Evolutionary conservation across 2,888 invertebrate species (phyloP).

Genomic region (Euzetes globulus): DNA sequence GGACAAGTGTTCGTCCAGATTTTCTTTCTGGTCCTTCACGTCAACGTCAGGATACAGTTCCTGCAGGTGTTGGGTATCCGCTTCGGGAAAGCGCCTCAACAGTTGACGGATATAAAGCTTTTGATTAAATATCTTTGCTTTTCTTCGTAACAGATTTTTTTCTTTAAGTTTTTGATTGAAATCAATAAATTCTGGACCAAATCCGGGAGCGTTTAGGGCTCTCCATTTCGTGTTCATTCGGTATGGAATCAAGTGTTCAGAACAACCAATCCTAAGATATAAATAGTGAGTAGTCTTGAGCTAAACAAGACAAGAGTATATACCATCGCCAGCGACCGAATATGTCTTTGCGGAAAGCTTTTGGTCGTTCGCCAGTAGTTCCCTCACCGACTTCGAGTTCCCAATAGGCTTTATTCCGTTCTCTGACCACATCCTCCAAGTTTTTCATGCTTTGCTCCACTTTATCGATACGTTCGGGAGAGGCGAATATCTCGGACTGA

Average conservation of each 20-base stretch:
- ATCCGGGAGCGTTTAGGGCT: conserved; percentile 32
- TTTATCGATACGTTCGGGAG: conserved; percentile 86
- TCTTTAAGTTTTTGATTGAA: conserved; percentile 39
- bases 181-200: conserved; percentile 36
- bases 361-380: conserved; percentile 64
- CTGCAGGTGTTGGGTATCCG: conserved; percentile 62
- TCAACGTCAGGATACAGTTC: conserved; percentile 68
- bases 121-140: conserved; percentile 38
- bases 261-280: conserved; percentile 29
- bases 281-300: too few species aligned
- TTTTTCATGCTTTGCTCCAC: conserved; percentile 89
- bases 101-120: conserved; percentile 48
- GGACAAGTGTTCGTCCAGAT: conserved; percentile 26
- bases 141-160: conserved; percentile 20
- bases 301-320: too few species aligned
- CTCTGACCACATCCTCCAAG: conserved; percentile 77
- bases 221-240: conserved; percentile 38
- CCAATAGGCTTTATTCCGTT: conserved; percentile 83
- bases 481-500: conserved; percentile 66
- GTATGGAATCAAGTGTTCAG: conserved; percentile 40
- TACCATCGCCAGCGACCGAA: conserved; percentile 40
- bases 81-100: conserved; percentile 65
- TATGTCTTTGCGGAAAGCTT: conserved; percentile 38
- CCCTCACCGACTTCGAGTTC: conserved; percentile 74
- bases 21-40: conserved; percentile 54